Conservation (phyloP, 2,888 invertebrate genomes). For the Augiades crinisus region DNA sequence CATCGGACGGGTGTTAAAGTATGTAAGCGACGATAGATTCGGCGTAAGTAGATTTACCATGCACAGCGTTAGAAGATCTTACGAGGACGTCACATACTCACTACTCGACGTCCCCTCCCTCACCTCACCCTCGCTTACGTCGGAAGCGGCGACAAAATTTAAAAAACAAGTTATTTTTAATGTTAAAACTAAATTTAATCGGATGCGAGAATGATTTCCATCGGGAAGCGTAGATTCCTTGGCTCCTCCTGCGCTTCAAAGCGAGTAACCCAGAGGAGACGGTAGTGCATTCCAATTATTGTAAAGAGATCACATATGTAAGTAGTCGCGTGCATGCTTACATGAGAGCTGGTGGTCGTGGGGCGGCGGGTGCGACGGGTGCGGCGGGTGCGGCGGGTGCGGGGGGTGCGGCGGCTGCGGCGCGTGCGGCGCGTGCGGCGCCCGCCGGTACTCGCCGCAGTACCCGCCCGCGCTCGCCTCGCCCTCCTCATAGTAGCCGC, state of each 20-base stretch:
- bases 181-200: not conserved
- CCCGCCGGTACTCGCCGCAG: constrained; percentile 70
- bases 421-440: constrained; percentile 42
- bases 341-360: constrained; percentile 63
- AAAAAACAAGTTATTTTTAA: not conserved
- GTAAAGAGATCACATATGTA: not conserved
- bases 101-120: constrained; percentile 6
- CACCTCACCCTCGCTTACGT: not conserved
- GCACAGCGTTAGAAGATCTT: constrained; percentile 29
- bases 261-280: not conserved
- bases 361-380: constrained; percentile 35
- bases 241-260: not conserved
- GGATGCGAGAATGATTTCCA: not conserved
- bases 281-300: not conserved
- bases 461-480: constrained; percentile 53
- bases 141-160: constrained; percentile 2
- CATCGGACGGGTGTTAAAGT: constrained; percentile 18
- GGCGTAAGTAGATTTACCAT: constrained; percentile 31
- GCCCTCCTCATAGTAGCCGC: constrained; percentile 75
- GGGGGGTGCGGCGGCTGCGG: constrained; percentile 41
- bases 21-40: constrained; percentile 30
- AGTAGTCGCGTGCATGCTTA: constrained; percentile 43
- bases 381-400: constrained; percentile 32
- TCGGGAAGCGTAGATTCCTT: not conserved
- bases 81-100: constrained; percentile 12